Conservation (phyloP, 1,140 invertebrate genomes). For the Leucophenga varia region DNA sequence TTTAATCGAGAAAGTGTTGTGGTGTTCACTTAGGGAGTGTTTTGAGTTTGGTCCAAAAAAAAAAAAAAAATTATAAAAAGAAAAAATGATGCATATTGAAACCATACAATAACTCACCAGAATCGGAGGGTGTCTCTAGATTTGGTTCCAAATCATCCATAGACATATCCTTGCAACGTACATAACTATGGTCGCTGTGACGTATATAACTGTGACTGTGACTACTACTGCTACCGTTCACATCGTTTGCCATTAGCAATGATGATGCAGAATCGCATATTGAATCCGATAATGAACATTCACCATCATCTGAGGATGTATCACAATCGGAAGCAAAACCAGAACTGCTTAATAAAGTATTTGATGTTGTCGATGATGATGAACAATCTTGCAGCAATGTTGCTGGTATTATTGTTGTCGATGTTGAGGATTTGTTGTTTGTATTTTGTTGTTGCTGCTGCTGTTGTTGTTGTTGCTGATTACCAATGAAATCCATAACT, state of each 20-base stretch:
- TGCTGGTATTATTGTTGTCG: background rate
- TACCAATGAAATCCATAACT: constrained; percentile 35
- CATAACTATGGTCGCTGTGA: constrained; percentile 72
- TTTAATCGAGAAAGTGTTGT: too few species aligned
- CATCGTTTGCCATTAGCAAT: constrained; percentile 15
- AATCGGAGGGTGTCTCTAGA: constrained; percentile 82
- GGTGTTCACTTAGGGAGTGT: too few species aligned
- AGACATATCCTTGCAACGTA: constrained; percentile 58
- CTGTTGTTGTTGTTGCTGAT: constrained; percentile 12
- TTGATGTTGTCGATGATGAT: constrained; percentile 1
- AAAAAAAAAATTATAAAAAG: too few species aligned
- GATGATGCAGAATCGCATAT: constrained; percentile 14
- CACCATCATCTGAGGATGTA: constrained; percentile 41
- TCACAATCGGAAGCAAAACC: constrained; percentile 31
- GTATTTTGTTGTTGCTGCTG: constrained; percentile 3
- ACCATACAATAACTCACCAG: constrained; percentile 65
- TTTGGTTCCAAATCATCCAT: constrained; percentile 63
- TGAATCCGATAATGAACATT: constrained; percentile 19
- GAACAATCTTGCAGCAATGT: background rate
- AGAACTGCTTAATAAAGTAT: too few species aligned
- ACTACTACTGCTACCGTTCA: constrained; percentile 2
- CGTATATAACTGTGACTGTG: constrained; percentile 31
- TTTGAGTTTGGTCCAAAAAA: too few species aligned
- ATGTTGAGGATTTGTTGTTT: background rate
- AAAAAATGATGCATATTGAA: too few species aligned